Evolutionary conservation across 1,140 invertebrate species (phyloP).

Genomic region (Tigriopus japonicus): DNA sequence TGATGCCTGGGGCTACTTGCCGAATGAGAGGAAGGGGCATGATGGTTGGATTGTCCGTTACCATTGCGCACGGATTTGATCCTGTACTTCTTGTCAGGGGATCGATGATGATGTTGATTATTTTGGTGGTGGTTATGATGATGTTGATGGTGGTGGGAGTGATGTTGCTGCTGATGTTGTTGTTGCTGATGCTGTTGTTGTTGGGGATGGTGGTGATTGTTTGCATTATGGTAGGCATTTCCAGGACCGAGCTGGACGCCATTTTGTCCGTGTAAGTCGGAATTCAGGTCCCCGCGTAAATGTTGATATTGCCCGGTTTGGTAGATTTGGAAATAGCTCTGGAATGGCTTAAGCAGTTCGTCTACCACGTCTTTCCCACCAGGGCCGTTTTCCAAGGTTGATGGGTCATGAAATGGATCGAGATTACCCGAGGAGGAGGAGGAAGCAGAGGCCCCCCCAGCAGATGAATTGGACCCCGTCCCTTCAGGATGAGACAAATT

Average conservation of each 20-base stretch:
- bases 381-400: neutral
- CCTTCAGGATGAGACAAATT: neutral
- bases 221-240: neutral
- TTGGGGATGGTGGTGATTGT: neutral
- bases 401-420: constrained; percentile 13
- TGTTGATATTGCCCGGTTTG: constrained; percentile 9
- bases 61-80: neutral
- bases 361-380: constrained; percentile 10
- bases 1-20: neutral
- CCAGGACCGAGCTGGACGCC: neutral
- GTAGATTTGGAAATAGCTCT: constrained; percentile 13
- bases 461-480: neutral
- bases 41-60: too few species aligned
- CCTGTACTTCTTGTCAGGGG: constrained; percentile 8
- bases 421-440: neutral
- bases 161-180: constrained; percentile 4
- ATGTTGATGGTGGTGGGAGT: constrained; percentile 8
- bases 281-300: too few species aligned
- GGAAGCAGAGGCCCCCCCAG: neutral
- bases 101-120: neutral
- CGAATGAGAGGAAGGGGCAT: too few species aligned
- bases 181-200: neutral
- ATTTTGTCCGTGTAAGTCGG: too few species aligned
- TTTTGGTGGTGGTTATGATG: neutral
- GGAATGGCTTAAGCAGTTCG: constrained; percentile 13